Percentiles rank a stretch among this genome's conserved stretches.
Evolutionary conservation across 2,888 invertebrate genomes (phyloP).

Genomic region (Lasioglossum figueresi): DNA sequence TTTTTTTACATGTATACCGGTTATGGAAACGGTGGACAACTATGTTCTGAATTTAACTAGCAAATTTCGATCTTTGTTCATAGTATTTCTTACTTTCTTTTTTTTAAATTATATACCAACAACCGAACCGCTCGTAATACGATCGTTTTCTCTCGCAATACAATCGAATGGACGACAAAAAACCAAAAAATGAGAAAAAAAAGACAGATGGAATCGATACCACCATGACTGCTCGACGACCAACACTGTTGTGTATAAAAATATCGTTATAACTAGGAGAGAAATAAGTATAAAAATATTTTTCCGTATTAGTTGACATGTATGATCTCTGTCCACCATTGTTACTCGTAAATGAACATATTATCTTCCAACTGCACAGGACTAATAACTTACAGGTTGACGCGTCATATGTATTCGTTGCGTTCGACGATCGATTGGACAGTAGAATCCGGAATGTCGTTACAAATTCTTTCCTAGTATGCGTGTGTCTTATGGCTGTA

Average conservation of each 20-base stretch:
- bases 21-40: conserved; percentile 68
- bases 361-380: conserved; percentile 62
- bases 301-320: conserved; percentile 38
- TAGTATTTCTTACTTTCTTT: not conserved
- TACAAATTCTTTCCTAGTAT: not conserved
- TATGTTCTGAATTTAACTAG: conserved; percentile 42
- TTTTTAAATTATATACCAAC: conserved; percentile 24
- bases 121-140: conserved; percentile 23
- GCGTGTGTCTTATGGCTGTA: not conserved
- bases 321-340: conserved; percentile 63
- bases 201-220: conserved; percentile 40
- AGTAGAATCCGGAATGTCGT: conserved; percentile 52
- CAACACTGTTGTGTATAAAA: conserved; percentile 60
- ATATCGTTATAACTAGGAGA: conserved; percentile 59
- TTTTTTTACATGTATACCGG: conserved; percentile 45
- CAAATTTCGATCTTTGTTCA: conserved; percentile 29
- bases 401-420: conserved; percentile 57
- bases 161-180: not conserved
- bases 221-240: conserved; percentile 29
- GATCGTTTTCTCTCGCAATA: conserved; percentile 24
- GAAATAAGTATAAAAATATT: conserved; percentile 62
- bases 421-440: conserved; percentile 53
- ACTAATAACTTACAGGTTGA: conserved; percentile 57
- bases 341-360: conserved; percentile 53
- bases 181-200: not conserved